Conservation (phyloP, 1,140 invertebrate genomes). For the Gonioctena quinquepunctata region DNA sequence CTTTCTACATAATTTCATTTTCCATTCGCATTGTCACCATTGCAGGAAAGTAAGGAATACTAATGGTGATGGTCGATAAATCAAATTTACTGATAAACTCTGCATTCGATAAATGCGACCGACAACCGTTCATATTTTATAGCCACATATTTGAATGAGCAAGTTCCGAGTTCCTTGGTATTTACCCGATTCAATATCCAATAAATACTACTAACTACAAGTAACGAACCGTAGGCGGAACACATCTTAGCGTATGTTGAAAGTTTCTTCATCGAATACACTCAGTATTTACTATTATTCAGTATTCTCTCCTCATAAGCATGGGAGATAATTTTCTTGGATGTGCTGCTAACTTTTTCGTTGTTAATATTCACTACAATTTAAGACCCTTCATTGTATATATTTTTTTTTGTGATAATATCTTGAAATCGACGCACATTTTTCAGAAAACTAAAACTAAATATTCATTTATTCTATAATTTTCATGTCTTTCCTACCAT, state of each 20-base stretch:
- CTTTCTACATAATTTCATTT: no score
- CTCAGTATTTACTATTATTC: neutral
- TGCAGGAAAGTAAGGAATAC: no score
- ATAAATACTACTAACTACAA: neutral
- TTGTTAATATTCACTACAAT: no score
- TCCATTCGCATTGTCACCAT: no score
- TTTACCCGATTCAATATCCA: neutral
- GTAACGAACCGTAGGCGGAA: slow-evolving; percentile 12
- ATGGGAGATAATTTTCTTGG: no score
- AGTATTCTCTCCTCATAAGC: neutral
- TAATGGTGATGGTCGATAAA: neutral
- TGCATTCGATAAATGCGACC: neutral
- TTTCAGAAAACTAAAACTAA: no score
- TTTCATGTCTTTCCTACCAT: no score
- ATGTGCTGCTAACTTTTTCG: no score
- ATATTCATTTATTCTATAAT: no score
- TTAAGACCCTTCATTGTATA: no score
- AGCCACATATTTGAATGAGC: neutral
- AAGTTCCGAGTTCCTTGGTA: neutral
- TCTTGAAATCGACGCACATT: no score
- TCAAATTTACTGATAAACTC: neutral
- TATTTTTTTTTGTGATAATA: no score
- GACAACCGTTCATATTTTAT: neutral
- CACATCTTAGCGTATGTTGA: neutral
- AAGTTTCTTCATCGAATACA: neutral